Base-by-base conservation (phyloP, 2,888 invertebrate species). In the Frankliniella intonsa region DNA sequence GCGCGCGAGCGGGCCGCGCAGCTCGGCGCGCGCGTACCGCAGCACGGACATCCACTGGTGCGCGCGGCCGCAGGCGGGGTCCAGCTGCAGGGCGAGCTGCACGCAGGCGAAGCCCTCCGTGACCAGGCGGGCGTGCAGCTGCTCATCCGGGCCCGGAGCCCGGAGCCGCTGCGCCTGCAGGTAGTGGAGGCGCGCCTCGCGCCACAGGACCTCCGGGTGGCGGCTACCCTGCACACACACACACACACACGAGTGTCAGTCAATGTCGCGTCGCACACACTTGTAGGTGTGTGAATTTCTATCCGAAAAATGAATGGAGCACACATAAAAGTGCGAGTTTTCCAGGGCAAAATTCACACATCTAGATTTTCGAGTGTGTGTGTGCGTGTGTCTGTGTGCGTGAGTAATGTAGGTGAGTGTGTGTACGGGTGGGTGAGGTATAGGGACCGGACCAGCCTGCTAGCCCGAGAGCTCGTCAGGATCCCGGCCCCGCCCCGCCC, bases 11-110 rank as follows among this genome's bases (percentile, higher is more conserved):
- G 69, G 22, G 25, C 69, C 69, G 11, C 25, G 22, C 69, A 76
- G 69, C 69, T 76, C 69, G 69, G 69, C 69, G 22, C 22, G 69
- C 69, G n/a, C 12, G 69, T 76, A 76, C 8, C 69, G 25, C 22
- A 76, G 69, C 69, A 25, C 69, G 69, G 69, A 76, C 69, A 76
- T 25, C 69, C 69, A 76, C 25, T 25, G 69, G 69, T 76, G 25
- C 22, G 69, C 69, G 22, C 25, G 22, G 69, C 69, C 69, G 69
- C 69, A 76, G 69, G 22, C 69, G 69, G 69, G 69, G 69, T 76
- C 69, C 25, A 25, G 69, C 22, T 22, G 22, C 69, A 76, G 25
- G 8, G 69, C 69, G 25, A 22, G 69, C 69, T 76, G 69, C 69
- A 76, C 11, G 8, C 22, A 22, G 25, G 69, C n/a, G 69, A 7